Percentiles rank a stretch among this genome's conserved stretches.
Evolutionary conservation across 2,888 invertebrate species (phyloP).

Genomic region (Dromius quadrimaculatus): DNA sequence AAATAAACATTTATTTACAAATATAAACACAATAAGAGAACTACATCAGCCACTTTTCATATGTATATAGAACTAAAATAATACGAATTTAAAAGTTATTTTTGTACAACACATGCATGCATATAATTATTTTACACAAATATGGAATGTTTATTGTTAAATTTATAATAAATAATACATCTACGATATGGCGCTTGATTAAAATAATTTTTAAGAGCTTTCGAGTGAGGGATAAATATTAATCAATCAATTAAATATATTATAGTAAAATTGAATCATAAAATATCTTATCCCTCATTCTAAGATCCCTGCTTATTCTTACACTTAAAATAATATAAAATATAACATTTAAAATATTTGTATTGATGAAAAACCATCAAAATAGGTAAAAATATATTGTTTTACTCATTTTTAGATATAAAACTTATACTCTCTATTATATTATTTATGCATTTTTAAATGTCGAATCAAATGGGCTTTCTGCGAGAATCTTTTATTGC

Average conservation of each 20-base stretch:
- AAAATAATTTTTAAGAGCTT: too few relatives aligned
- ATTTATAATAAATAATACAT: conserved; percentile 15
- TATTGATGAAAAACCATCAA: too few relatives aligned
- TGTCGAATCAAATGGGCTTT: conserved; percentile 66
- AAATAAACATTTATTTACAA: conserved; percentile 28
- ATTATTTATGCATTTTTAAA: conserved; percentile 63
- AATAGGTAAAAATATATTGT: too few relatives aligned
- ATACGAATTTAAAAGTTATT: neutral
- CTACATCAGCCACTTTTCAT: conserved; percentile 16
- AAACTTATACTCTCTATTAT: neutral
- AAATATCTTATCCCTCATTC: too few relatives aligned
- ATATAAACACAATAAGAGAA: conserved; percentile 38
- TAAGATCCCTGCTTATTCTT: too few relatives aligned
- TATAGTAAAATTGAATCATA: too few relatives aligned
- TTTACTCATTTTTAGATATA: neutral
- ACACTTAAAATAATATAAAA: too few relatives aligned
- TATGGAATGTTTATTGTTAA: conserved; percentile 13
- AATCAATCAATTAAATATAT: too few relatives aligned
- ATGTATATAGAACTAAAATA: conserved; percentile 22
- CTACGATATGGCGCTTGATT: conserved; percentile 24
- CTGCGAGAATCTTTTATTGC: conserved; percentile 66
- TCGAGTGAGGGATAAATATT: too few relatives aligned
- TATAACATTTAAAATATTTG: too few relatives aligned
- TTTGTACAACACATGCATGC: conserved; percentile 32
- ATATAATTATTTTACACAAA: conserved; percentile 2